A percentile compares a stretch with the other conserved stretches of the same genome.
phyloP scores from a whole-genome alignment of 2,113 vertebrate species.

The Bagarius yarrelli region DNA sequence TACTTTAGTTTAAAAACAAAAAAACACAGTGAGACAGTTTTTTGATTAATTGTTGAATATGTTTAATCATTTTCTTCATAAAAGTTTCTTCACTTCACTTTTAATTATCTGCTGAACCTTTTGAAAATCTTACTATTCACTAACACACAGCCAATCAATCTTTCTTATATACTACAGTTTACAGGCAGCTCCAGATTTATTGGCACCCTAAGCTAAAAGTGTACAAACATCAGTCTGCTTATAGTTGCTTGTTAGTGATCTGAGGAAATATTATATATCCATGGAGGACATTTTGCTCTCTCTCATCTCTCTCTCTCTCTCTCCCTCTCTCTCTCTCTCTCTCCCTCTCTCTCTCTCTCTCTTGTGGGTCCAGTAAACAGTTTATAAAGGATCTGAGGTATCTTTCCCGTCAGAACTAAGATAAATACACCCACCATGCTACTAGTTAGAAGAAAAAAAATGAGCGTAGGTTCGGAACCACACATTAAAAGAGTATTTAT shows the following conservation, averaged over 20 bases:
- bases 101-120: neutral
- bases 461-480: neutral
- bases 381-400: neutral
- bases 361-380: neutral
- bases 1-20: neutral
- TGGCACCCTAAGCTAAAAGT: neutral
- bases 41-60: neutral
- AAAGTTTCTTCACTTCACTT: neutral
- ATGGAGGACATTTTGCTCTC: neutral
- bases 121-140: neutral
- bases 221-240: neutral
- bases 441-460: neutral
- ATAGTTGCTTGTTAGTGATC: no score
- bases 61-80: neutral
- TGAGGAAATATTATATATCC: neutral
- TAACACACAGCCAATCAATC: neutral
- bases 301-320: no score
- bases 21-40: no score
- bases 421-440: neutral
- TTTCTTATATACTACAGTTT: neutral
- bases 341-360: no score
- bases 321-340: no score
- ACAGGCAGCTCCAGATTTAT: neutral
- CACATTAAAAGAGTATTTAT: no score
- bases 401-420: neutral